A percentile compares a stretch with the other conserved stretches of the same genome.
phyloP scores from a whole-genome alignment of 2,888 invertebrate genomes.

The Synanthedon formicaeformis region DNA sequence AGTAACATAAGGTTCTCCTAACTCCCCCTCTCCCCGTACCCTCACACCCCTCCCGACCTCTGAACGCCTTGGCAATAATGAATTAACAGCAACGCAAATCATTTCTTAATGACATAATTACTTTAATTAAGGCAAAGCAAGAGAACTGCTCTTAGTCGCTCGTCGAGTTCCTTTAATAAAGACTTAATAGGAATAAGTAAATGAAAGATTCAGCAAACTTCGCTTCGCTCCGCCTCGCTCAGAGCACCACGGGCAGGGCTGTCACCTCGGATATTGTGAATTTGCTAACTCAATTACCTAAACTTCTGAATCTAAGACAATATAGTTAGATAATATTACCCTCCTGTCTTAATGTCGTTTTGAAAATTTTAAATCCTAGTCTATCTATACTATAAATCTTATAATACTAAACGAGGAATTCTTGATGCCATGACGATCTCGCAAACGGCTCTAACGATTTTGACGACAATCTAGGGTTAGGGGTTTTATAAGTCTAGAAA shows the following conservation, averaged over 20 bases:
- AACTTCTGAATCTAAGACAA: no score
- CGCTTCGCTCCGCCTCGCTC: constrained; percentile 3
- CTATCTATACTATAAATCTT: no score
- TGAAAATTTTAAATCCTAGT: no score
- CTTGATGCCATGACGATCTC: no score
- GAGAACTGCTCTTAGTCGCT: constrained; percentile 18
- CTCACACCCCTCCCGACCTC: not conserved
- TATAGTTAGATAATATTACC: no score
- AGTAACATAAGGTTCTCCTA: no score
- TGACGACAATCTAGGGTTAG: no score
- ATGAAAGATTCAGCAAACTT: constrained; percentile 30
- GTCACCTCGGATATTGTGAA: not conserved
- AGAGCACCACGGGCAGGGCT: not conserved
- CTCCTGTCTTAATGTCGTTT: no score
- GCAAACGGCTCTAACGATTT: no score
- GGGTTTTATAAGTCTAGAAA: no score
- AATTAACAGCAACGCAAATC: constrained; percentile 17
- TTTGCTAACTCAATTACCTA: no score
- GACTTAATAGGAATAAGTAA: constrained; percentile 25
- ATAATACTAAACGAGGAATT: no score
- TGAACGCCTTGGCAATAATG: not conserved
- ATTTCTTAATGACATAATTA: constrained; percentile 33
- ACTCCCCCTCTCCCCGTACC: not conserved
- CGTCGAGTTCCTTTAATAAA: constrained; percentile 6
- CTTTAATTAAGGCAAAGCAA: constrained; percentile 18